A percentile compares a stretch with the other conserved stretches of the same genome.
These are phyloP conservation scores for Cottus gobio DNA, from an alignment of 2,113 vertebrate species.

Conservation along the genomic window DNA sequence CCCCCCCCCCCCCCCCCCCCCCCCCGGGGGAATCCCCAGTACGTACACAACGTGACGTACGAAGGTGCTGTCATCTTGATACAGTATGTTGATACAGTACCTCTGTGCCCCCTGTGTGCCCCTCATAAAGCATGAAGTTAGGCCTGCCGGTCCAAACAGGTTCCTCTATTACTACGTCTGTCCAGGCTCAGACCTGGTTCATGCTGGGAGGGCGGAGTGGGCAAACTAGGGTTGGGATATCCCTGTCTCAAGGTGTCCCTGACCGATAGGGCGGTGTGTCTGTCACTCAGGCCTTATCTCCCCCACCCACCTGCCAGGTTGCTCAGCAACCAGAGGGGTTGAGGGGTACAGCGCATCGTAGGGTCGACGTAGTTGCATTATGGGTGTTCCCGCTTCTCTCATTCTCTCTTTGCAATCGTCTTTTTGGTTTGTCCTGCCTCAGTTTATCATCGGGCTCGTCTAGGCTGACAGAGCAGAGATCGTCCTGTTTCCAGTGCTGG, in stretches of 20 bases:
- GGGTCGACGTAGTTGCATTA: conserved; percentile 61
- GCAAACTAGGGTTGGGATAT: conserved; percentile 79
- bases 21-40: conserved; percentile 75
- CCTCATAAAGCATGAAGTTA: conserved; percentile 7
- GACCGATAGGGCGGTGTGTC: conserved; percentile 74
- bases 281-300: conserved; percentile 74
- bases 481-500: conserved; percentile 55
- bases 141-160: conserved; percentile 10
- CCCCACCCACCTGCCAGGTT: conserved; percentile 38
- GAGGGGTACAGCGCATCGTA: conserved; percentile 40
- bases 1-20: conserved; percentile 37
- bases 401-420: conserved; percentile 42
- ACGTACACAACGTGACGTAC: conserved; percentile 75
- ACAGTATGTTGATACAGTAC: conserved; percentile 31
- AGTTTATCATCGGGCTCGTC: conserved; percentile 59
- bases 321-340: conserved; percentile 44
- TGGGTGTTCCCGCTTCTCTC: conserved; percentile 80
- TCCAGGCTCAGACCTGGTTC: conserved; percentile 10
- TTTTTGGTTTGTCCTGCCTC: conserved; percentile 53
- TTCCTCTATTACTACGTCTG: background rate
- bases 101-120: conserved; percentile 33
- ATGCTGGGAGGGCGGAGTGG: conserved; percentile 59
- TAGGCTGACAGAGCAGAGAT: conserved; percentile 38
- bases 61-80: conserved; percentile 64
- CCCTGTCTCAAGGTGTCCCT: conserved; percentile 79